Conservation (phyloP, 2,113 vertebrate genomes). For the Zapus hudsonius region DNA sequence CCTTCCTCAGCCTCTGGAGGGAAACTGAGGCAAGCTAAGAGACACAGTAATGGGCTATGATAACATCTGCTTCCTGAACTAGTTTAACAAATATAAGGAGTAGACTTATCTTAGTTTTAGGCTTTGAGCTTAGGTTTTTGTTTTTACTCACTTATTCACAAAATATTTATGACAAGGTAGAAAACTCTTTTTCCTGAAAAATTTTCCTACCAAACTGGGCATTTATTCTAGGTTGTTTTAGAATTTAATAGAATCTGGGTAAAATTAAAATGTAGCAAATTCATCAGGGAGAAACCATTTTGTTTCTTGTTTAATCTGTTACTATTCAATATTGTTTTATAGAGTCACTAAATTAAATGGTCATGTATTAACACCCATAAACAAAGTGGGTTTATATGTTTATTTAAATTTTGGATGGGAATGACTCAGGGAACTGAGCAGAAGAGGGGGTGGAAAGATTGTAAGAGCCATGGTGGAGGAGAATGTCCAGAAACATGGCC, state of each 20-base stretch:
- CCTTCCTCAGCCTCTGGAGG: not conserved
- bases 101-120: constrained; percentile 22
- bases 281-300: not conserved
- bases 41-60: not conserved
- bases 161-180: not conserved
- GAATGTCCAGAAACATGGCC: too few relatives aligned
- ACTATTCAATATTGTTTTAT: not conserved
- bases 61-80: not conserved
- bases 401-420: constrained; percentile 1
- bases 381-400: not conserved
- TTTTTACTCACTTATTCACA: constrained; percentile 13
- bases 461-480: too few relatives aligned
- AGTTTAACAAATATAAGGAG: not conserved
- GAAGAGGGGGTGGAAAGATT: too few relatives aligned
- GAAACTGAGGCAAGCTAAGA: not conserved
- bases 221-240: not conserved
- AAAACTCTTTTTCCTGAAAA: not conserved
- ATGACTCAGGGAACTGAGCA: too few relatives aligned
- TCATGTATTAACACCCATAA: not conserved
- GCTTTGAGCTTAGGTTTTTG: not conserved
- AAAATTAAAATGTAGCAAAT: constrained; percentile 15
- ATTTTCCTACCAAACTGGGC: not conserved
- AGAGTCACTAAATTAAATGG: not conserved
- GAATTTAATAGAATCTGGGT: constrained; percentile 29
- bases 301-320: not conserved